Base-by-base conservation (phyloP, 2,797 vertebrate genomes). In the Mycteria americana region DNA sequence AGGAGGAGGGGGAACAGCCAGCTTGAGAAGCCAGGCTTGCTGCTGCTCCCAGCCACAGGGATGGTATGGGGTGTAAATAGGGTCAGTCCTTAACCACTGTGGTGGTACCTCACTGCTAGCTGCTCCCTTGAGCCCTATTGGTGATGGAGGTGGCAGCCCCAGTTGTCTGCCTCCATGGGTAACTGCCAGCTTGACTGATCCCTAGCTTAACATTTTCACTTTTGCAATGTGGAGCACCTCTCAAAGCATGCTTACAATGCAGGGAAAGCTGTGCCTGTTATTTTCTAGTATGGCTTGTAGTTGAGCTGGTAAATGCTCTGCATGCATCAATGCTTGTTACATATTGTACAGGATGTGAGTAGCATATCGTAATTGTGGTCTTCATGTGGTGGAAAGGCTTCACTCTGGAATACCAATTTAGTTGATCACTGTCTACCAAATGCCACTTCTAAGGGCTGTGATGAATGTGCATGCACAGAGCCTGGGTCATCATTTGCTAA, bases 121-220 rank as follows among this genome's bases (percentile, higher is more conserved):
- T 41, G 13, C 37, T 57, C 43, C 35, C 33, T 59, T 25, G 51
- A 54, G 35, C 19, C 13, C 48, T 3, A 0, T 0, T 10, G 41
- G 28, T 0, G 3, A 43, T 18, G 46, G 65, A 62, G 53, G 41
- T 46, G 45, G 21, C 59, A 82, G 59, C 7, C 28, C 24, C 17
- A 2, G 43, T 19, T 54, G 8, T 12, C 31, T 65, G 28, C 41
- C 45, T 65, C n/a, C 0, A 2, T 2, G 10, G 31, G 21, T 35
- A 57, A 30, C 39, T 45, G 31, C 27, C 22, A 62, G 43, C 39
- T 79, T 28, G 50, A 39, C 51, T 1, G 2, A 19, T 69, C 57
- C 45, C n/a, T 48, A 39, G 64, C 24, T 22, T 57, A 28, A 30
- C 6, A 2, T 13, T 53, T 43, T 33, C 13, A 39, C 24, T n/a